Evolutionary conservation across 2,888 invertebrate genomes (phyloP).

Genomic region (Parasteatoda lunata): DNA sequence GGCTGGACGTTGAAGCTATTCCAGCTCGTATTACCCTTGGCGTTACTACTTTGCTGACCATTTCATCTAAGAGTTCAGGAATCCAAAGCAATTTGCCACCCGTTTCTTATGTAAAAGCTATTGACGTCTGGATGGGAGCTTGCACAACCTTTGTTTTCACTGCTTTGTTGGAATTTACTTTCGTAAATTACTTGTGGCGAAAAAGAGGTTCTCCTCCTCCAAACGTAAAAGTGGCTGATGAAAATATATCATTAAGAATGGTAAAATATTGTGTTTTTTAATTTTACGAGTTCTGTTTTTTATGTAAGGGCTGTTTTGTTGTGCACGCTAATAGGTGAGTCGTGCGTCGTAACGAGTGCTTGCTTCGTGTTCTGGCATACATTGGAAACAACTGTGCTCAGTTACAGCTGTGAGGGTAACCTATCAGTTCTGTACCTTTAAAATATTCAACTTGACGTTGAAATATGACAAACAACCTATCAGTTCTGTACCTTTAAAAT

Average conservation of each 20-base stretch:
- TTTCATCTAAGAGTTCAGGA: constrained; percentile 72
- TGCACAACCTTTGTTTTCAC: constrained; percentile 76
- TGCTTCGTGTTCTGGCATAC: no score
- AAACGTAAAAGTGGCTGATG: constrained; percentile 64
- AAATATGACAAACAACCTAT: no score
- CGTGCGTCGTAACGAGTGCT: no score
- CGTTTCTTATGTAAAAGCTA: constrained; percentile 71
- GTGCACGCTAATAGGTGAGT: no score
- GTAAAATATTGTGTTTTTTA: constrained; percentile 18
- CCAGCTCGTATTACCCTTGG: constrained; percentile 73
- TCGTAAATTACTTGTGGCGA: constrained; percentile 76
- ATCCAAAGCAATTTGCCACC: constrained; percentile 71
- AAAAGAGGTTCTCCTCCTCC: constrained; percentile 67
- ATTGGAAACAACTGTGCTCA: no score
- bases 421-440: no score
- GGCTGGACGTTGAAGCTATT: constrained; percentile 73
- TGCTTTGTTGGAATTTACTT: constrained; percentile 76
- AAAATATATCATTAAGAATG: constrained; percentile 63
- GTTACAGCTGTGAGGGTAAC: no score
- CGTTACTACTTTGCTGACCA: constrained; percentile 73
- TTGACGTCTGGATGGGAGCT: constrained; percentile 73
- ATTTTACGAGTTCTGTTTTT: no score
- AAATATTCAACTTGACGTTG: no score
- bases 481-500: no score
- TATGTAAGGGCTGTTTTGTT: no score